These are phyloP conservation scores for Volucella inflata DNA, from an alignment of 2,888 invertebrate genomes.

Conservation along the genomic window DNA sequence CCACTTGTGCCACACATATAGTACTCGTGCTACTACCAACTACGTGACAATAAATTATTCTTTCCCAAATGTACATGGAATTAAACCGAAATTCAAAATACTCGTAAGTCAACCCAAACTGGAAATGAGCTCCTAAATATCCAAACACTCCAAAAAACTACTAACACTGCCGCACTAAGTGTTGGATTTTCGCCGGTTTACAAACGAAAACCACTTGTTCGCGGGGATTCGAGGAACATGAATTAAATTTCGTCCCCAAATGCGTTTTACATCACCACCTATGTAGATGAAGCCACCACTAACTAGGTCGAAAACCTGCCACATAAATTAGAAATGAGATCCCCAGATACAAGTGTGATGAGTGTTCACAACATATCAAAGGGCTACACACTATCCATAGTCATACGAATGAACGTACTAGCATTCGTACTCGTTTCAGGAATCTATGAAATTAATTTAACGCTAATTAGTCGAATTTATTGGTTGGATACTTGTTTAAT, in stretches of 20 bases:
- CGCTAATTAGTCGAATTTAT: constrained; percentile 48
- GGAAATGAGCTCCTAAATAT: constrained; percentile 13
- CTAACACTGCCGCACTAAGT: background rate
- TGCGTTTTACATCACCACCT: background rate
- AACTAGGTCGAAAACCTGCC: background rate
- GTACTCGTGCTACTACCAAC: too few relatives aligned
- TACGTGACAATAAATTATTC: too few relatives aligned
- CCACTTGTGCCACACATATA: too few relatives aligned
- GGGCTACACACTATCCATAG: constrained; percentile 2
- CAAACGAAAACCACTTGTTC: constrained; percentile 32
- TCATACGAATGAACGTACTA: background rate
- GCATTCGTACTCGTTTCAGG: background rate
- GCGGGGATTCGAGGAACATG: background rate
- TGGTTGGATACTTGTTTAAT: constrained; percentile 20
- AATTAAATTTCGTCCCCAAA: constrained; percentile 23
- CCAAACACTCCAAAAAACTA: constrained; percentile 8
- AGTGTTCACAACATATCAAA: constrained; percentile 19
- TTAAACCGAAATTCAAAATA: background rate
- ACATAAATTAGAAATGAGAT: constrained; percentile 23
- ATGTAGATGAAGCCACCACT: background rate
- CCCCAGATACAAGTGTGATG: background rate
- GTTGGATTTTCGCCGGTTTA: constrained; percentile 2
- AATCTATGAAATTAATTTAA: constrained; percentile 56
- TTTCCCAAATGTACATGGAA: background rate
- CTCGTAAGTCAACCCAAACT: background rate